Evolutionary conservation across 2,113 vertebrate species (phyloP).

Genomic region (Lampris megalopsis): DNA sequence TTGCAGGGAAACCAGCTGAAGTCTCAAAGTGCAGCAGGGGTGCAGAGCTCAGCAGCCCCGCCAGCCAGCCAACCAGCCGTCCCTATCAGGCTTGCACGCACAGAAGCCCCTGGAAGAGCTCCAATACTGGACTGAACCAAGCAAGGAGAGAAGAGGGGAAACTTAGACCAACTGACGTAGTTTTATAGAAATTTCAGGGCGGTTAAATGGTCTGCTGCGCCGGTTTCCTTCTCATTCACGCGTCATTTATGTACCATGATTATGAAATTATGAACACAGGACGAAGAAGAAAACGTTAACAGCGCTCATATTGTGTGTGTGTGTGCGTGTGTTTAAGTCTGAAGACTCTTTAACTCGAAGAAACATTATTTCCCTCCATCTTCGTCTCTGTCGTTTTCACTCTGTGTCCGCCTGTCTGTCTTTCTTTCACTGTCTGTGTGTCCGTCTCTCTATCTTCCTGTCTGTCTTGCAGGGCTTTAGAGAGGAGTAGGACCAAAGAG

Average conservation of each 20-base stretch:
- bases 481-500: not conserved
- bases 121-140: constrained; percentile 66
- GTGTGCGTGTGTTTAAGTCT: not conserved
- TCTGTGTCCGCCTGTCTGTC: not conserved
- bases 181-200: not conserved
- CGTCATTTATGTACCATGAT: too few relatives aligned
- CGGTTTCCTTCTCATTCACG: too few relatives aligned
- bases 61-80: not conserved
- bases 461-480: not conserved
- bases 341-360: too few relatives aligned
- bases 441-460: not conserved
- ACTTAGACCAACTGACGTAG: constrained; percentile 47
- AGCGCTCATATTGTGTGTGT: not conserved
- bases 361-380: too few relatives aligned
- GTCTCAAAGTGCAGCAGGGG: constrained; percentile 52
- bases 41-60: constrained; percentile 37
- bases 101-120: constrained; percentile 44
- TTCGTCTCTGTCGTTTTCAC: too few relatives aligned
- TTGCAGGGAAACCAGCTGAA: constrained; percentile 6
- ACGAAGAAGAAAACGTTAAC: too few relatives aligned
- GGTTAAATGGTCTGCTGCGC: too few relatives aligned
- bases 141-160: constrained; percentile 47
- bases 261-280: too few relatives aligned
- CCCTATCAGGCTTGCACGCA: too few relatives aligned
- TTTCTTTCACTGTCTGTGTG: not conserved